Evolutionary conservation across 2,797 vertebrate species (phyloP).

Genomic region (Halcyon leucocephala): DNA sequence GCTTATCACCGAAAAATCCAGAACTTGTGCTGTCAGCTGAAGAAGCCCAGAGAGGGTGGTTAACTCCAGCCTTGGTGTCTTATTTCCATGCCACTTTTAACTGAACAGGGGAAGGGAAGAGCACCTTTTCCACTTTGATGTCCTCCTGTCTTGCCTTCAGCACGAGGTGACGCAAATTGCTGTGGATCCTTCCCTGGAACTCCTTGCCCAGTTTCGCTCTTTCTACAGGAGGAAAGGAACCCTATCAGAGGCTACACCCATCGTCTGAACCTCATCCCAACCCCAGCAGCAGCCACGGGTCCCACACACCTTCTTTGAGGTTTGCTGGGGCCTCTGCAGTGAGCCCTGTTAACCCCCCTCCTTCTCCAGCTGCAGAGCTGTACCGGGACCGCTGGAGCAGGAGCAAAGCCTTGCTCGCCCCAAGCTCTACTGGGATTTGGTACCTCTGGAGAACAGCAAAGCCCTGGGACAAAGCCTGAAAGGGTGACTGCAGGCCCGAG

Average conservation of each 20-base stretch:
- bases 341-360: background rate
- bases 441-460: background rate
- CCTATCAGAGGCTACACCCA: background rate
- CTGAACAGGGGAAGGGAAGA: background rate
- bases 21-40: background rate
- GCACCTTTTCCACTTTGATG: background rate
- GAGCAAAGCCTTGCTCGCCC: fast-evolving
- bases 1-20: background rate
- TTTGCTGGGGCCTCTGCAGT: background rate
- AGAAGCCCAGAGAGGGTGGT: background rate
- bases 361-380: background rate
- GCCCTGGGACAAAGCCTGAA: background rate
- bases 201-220: background rate
- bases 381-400: too few species aligned
- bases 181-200: background rate
- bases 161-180: background rate
- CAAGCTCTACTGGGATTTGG: background rate
- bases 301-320: background rate
- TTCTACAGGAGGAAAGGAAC: background rate
- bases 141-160: background rate
- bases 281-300: fast-evolving
- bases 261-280: background rate
- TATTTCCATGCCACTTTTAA: background rate
- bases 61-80: background rate
- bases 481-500: background rate